These are phyloP conservation scores for Cyanistes caeruleus DNA, from an alignment of 2,113 vertebrate species.

Conservation along the genomic window DNA sequence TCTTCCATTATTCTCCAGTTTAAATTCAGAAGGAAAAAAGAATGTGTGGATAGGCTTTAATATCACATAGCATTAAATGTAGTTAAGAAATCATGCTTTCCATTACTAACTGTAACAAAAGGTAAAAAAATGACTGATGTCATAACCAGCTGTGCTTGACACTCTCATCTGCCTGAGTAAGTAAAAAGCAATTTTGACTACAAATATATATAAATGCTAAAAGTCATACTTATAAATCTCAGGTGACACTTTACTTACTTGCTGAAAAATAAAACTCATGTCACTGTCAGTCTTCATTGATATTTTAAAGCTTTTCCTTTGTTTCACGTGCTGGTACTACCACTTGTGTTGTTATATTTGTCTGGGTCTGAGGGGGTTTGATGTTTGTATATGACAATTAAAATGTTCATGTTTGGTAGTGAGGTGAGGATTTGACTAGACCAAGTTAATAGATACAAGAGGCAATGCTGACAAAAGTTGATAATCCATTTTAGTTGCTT, in stretches of 20 bases:
- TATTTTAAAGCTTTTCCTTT: not conserved
- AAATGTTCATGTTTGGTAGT: not conserved
- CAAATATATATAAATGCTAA: not conserved
- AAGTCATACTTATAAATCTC: not conserved
- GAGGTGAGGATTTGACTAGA: not conserved
- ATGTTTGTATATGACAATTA: not conserved
- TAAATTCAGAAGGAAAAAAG: not conserved
- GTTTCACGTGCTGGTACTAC: not conserved
- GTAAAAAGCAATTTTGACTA: not conserved
- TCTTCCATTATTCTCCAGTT: not conserved
- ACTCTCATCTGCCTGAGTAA: not conserved
- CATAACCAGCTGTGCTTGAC: not conserved
- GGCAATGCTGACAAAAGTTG: not conserved
- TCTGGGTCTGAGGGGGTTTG: rapidly evolving
- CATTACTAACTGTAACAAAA: not conserved
- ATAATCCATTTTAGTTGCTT: not conserved
- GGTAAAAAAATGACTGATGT: not conserved
- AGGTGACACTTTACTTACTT: not conserved
- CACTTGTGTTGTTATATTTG: not conserved
- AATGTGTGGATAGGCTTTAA: not conserved
- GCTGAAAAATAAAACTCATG: not conserved
- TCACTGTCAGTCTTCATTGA: not conserved
- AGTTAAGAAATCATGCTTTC: not conserved
- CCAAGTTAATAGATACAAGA: not conserved
- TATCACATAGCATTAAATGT: not conserved